These are phyloP conservation scores for Spisula solida DNA, from an alignment of 2,888 invertebrate genomes.

Conservation along the genomic window DNA sequence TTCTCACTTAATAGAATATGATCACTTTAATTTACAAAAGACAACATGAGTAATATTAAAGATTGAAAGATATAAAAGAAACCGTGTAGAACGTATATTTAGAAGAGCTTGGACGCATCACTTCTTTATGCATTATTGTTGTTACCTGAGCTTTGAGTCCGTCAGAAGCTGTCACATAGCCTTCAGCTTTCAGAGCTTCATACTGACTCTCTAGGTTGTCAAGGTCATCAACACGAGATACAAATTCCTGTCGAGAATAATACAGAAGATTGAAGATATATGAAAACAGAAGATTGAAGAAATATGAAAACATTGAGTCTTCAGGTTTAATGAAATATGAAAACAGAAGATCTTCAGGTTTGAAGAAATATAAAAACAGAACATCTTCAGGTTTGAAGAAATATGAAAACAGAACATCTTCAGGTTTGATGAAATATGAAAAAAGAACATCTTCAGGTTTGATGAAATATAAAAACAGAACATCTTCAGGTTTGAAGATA, in stretches of 20 bases:
- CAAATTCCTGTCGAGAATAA: conserved; percentile 76
- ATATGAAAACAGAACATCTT: too few species aligned
- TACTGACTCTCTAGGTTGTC: conserved; percentile 89
- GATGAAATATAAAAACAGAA: too few species aligned
- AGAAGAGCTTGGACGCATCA: too few species aligned
- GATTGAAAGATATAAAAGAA: too few species aligned
- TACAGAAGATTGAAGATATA: background rate
- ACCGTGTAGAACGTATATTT: too few species aligned
- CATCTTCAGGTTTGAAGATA: background rate
- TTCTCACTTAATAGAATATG: too few species aligned
- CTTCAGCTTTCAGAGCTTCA: conserved; percentile 93
- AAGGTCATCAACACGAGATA: conserved; percentile 76
- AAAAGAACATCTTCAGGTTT: background rate
- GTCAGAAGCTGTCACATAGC: conserved; percentile 94
- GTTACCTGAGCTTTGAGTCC: conserved; percentile 90
- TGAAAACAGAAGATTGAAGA: background rate
- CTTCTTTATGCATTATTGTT: background rate
- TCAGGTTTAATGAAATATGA: background rate
- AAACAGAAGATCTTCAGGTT: background rate
- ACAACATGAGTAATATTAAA: too few species aligned
- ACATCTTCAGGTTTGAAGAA: too few species aligned
- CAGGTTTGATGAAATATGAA: background rate
- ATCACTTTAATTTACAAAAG: too few species aligned
- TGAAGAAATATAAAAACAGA: background rate
- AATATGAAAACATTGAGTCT: too few species aligned